Percentiles rank a stretch among this genome's conserved stretches.
These are phyloP conservation scores for Agapornis roseicollis DNA, from an alignment of 2,113 vertebrate species.

Conservation along the genomic window DNA sequence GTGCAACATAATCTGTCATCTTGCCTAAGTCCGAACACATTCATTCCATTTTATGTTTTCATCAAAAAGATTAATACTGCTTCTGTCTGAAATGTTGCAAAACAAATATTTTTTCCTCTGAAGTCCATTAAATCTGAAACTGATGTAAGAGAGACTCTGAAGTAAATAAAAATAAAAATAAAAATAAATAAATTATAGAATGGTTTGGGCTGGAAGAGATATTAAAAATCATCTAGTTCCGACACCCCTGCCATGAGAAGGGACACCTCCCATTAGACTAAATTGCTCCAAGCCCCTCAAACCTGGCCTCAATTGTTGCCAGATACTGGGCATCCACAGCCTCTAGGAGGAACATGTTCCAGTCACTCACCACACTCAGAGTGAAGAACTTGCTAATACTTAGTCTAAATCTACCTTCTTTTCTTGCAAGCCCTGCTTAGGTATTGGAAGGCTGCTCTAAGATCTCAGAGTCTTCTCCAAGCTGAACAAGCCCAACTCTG, in stretches of 20 bases:
- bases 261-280: background rate
- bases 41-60: background rate
- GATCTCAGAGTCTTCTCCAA: background rate
- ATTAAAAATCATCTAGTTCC: background rate
- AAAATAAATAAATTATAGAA: background rate
- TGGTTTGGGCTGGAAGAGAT: background rate
- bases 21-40: background rate
- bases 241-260: background rate
- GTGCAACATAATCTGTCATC: background rate
- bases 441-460: background rate
- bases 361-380: background rate
- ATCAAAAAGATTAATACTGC: background rate
- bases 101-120: background rate
- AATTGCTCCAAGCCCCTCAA: background rate
- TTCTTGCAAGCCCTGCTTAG: background rate
- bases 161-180: background rate
- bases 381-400: background rate
- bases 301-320: background rate
- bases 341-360: background rate
- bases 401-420: background rate
- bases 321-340: background rate
- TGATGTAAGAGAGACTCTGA: background rate
- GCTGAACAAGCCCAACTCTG: background rate
- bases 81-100: background rate
- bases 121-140: background rate